Conservation (phyloP, 2,113 vertebrate genomes). For the Oryzias javanicus region DNA sequence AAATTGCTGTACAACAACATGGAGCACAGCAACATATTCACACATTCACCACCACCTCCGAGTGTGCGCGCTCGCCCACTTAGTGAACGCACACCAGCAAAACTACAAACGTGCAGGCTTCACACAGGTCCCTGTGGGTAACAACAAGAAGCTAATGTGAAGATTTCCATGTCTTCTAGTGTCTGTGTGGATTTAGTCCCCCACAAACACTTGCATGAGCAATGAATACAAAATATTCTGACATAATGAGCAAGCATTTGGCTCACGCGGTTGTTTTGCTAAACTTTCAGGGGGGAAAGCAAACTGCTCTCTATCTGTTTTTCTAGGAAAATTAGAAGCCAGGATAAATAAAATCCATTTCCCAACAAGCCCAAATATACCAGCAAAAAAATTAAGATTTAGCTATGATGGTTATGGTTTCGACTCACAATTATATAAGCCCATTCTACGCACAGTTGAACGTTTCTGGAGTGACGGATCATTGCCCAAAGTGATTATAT, state of each 20-base stretch:
- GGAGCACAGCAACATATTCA: slow-evolving; percentile 37
- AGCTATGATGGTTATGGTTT: no score
- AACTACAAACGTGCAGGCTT: not conserved
- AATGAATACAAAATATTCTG: slow-evolving; percentile 18
- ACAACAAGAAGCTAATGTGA: slow-evolving; percentile 20
- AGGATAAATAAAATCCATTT: not conserved
- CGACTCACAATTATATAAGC: no score
- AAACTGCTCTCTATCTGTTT: slow-evolving; percentile 1
- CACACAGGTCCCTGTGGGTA: slow-evolving; percentile 16
- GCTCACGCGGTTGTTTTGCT: slow-evolving; percentile 11
- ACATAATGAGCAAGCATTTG: slow-evolving; percentile 18
- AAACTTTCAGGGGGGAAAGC: not conserved
- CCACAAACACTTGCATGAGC: slow-evolving; percentile 43
- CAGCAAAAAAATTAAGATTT: not conserved
- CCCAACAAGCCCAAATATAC: not conserved
- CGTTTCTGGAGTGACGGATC: no score
- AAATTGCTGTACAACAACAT: slow-evolving; percentile 21
- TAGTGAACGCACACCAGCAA: slow-evolving; percentile 4
- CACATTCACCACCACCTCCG: slow-evolving; percentile 40
- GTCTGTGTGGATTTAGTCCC: slow-evolving; percentile 23
- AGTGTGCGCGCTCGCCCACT: slow-evolving; percentile 28
- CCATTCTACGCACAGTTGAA: no score
- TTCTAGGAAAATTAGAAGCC: slow-evolving; percentile 7
- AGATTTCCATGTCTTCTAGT: slow-evolving; percentile 29
- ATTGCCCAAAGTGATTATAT: no score